Conservation (phyloP, 2,888 invertebrate genomes). For the Hydroisotoma schaefferi region DNA sequence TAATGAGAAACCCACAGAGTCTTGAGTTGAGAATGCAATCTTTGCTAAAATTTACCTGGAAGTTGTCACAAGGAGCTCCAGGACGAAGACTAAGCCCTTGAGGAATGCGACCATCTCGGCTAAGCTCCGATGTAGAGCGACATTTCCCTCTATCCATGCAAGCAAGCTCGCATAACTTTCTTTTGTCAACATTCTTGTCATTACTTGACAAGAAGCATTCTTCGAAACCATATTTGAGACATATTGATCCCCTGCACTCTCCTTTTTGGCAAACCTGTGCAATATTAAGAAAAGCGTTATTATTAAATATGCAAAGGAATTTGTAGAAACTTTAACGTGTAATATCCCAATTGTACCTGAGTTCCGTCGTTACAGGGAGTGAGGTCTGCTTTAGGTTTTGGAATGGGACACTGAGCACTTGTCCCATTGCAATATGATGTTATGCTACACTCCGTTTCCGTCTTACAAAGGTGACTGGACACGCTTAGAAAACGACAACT, state of each 20-base stretch:
- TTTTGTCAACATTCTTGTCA: conserved; percentile 71
- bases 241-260: conserved; percentile 92
- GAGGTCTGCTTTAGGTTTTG: conserved; percentile 70
- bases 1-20: background rate
- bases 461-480: conserved; percentile 69
- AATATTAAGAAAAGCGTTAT: conserved; percentile 1
- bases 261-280: conserved; percentile 76
- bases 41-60: conserved; percentile 63
- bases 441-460: conserved; percentile 84
- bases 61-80: conserved; percentile 98
- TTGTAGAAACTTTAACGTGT: background rate
- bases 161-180: conserved; percentile 92
- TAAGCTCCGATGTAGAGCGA: conserved; percentile 81
- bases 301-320: conserved; percentile 10
- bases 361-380: conserved; percentile 93
- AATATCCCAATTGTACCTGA: conserved; percentile 55
- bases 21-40: background rate
- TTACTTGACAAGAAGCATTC: conserved; percentile 90
- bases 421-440: conserved; percentile 81
- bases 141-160: conserved; percentile 77
- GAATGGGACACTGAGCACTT: conserved; percentile 81
- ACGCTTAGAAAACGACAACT: conserved; percentile 71
- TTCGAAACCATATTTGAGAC: conserved; percentile 86
- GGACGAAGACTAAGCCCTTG: conserved; percentile 85
- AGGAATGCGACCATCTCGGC: conserved; percentile 63